Evolutionary conservation across 2,888 invertebrate genomes (phyloP).

Genomic region (Hemicrepidius hirtus): DNA sequence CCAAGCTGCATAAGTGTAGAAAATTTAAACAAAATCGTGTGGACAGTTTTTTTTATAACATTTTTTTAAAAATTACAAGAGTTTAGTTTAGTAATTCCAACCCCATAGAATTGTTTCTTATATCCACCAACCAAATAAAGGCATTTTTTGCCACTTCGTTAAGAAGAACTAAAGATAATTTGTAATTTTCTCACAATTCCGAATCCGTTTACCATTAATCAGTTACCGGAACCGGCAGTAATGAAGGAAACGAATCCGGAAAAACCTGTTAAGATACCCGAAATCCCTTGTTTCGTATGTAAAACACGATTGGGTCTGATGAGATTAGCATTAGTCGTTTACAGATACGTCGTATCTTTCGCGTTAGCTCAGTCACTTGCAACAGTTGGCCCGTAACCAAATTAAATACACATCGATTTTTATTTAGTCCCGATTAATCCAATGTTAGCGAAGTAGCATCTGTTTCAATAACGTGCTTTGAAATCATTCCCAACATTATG

Average conservation of each 20-base stretch:
- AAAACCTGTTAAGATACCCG: background rate
- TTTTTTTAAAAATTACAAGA: too few relatives aligned
- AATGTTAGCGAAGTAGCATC: constrained; percentile 16
- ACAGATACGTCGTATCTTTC: constrained; percentile 6
- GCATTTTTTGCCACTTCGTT: too few relatives aligned
- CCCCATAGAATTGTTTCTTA: too few relatives aligned
- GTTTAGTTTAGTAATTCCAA: too few relatives aligned
- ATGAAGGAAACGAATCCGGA: background rate
- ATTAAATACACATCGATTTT: constrained; percentile 27
- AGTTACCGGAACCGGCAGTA: too few relatives aligned
- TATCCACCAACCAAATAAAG: too few relatives aligned
- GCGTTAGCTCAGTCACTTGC: constrained; percentile 26
- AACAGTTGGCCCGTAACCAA: constrained; percentile 28
- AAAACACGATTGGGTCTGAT: constrained; percentile 12
- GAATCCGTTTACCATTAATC: too few relatives aligned
- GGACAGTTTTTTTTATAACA: too few relatives aligned
- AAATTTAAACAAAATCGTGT: too few relatives aligned
- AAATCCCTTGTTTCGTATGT: constrained; percentile 6
- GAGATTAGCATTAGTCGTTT: constrained; percentile 19
- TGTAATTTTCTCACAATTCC: too few relatives aligned
- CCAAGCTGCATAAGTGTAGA: too few relatives aligned
- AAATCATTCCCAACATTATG: constrained; percentile 19
- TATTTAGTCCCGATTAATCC: constrained; percentile 28
- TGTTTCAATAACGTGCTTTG: constrained; percentile 28
- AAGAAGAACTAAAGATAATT: too few relatives aligned